Percentiles rank a stretch among this genome's conserved stretches.
Evolutionary conservation across 2,113 vertebrate species (phyloP).

Genomic region (Anas platyrhynchos): DNA sequence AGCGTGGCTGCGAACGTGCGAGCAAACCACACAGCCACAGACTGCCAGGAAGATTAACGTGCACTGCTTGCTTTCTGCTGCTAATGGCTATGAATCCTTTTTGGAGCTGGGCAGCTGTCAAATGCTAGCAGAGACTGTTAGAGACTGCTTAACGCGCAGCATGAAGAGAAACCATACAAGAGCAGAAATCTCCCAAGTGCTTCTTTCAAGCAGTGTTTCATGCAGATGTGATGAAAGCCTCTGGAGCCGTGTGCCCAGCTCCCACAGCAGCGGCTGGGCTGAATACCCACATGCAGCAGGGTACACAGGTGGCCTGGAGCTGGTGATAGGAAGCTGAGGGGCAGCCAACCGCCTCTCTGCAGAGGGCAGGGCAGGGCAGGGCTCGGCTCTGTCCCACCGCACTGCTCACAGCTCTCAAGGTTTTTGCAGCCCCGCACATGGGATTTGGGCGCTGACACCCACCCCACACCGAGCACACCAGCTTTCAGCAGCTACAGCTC

Average conservation of each 20-base stretch:
- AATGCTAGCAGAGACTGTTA: background rate
- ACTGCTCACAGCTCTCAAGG: rapidly evolving
- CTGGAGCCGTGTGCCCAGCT: background rate
- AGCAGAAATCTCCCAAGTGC: background rate
- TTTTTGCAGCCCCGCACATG: rapidly evolving
- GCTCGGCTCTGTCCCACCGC: too few relatives aligned
- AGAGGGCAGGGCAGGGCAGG: too few relatives aligned
- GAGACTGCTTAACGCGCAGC: background rate
- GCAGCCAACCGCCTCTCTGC: too few relatives aligned
- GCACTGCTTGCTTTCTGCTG: background rate
- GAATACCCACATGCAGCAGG: too few relatives aligned
- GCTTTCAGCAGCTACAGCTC: rapidly evolving
- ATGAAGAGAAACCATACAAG: background rate
- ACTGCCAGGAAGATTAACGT: background rate
- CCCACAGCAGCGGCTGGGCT: too few relatives aligned
- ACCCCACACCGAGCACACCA: rapidly evolving
- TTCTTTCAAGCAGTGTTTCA: background rate
- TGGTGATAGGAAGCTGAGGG: too few relatives aligned
- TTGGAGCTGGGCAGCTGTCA: background rate
- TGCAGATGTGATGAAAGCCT: background rate
- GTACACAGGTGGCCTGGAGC: too few relatives aligned
- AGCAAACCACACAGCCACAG: rapidly evolving
- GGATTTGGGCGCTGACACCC: rapidly evolving
- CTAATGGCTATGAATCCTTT: background rate
- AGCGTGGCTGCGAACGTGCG: rapidly evolving